A percentile compares a stretch with the other conserved stretches of the same genome.
Evolutionary conservation across 2,888 invertebrate genomes (phyloP).

Genomic region (Trypoxylon attenuatum): DNA sequence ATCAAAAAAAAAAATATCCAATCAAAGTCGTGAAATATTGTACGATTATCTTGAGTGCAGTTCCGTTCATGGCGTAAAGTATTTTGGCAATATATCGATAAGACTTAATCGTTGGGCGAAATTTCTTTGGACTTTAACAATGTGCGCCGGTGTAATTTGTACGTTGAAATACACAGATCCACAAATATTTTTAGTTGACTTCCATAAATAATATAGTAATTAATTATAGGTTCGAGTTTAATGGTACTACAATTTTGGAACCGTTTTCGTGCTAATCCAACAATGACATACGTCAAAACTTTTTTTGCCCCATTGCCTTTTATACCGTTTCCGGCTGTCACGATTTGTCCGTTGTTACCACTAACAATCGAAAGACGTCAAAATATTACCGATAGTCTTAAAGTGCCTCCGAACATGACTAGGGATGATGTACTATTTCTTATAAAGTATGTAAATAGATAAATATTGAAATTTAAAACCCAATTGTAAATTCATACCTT

Average conservation of each 20-base stretch:
- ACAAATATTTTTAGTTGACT: no score
- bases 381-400: conserved; percentile 19
- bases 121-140: conserved; percentile 37
- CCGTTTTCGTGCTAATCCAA: conserved; percentile 69
- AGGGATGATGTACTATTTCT: conserved; percentile 29
- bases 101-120: conserved; percentile 27
- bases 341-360: conserved; percentile 67
- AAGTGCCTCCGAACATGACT: conserved; percentile 50
- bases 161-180: background rate
- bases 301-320: conserved; percentile 62
- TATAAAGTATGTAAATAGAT: conserved; percentile 29
- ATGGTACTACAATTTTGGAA: conserved; percentile 70
- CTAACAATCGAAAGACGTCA: conserved; percentile 53
- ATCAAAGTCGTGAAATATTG: conserved; percentile 8
- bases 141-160: conserved; percentile 39
- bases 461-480: background rate
- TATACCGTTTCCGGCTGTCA: conserved; percentile 71
- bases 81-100: conserved; percentile 30
- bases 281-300: conserved; percentile 65
- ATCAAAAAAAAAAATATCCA: background rate
- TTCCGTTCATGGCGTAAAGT: conserved; percentile 49
- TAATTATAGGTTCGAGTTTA: conserved; percentile 61
- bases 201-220: no score
- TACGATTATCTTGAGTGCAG: conserved; percentile 35
- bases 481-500: background rate